Conservation (phyloP, 2,888 invertebrate species). For the Drosophila prostipennis region DNA sequence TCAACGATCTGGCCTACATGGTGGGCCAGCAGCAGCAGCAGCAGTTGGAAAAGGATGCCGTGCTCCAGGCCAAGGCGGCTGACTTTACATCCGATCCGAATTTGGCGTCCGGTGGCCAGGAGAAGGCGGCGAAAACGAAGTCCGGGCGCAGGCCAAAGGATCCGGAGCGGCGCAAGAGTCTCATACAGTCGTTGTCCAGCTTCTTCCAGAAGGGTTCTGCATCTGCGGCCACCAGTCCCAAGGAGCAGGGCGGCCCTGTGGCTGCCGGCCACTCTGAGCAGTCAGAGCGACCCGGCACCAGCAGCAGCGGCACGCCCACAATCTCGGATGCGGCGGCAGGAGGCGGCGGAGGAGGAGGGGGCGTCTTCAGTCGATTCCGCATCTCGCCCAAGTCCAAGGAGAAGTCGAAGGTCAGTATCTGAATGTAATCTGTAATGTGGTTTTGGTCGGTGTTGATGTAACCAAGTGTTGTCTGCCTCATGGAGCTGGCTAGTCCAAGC, state of each 20-base stretch:
- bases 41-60: slow-evolving; percentile 53
- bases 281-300: slow-evolving; percentile 86
- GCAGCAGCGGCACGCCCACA: slow-evolving; percentile 78
- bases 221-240: slow-evolving; percentile 51
- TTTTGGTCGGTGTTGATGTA: slow-evolving; percentile 9
- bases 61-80: slow-evolving; percentile 58
- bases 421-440: not conserved
- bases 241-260: slow-evolving; percentile 72
- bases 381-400: slow-evolving; percentile 87
- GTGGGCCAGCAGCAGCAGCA: slow-evolving; percentile 53
- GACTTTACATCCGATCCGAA: slow-evolving; percentile 87
- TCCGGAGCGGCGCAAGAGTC: slow-evolving; percentile 90
- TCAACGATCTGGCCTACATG: slow-evolving; percentile 82
- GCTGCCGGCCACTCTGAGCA: slow-evolving; percentile 86
- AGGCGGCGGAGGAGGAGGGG: slow-evolving; percentile 58
- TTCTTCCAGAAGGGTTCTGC: slow-evolving; percentile 89
- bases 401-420: slow-evolving; percentile 86
- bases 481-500: slow-evolving; percentile 4
- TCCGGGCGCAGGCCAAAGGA: slow-evolving; percentile 85
- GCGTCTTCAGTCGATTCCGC: slow-evolving; percentile 86
- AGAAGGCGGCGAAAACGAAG: slow-evolving; percentile 60
- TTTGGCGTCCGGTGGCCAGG: slow-evolving; percentile 72
- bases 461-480: slow-evolving; percentile 17
- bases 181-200: slow-evolving; percentile 93
- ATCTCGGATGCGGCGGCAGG: slow-evolving; percentile 64